Percentiles rank a stretch among this genome's conserved stretches.
These are phyloP conservation scores for Amia ocellicauda DNA, from an alignment of 2,113 vertebrate genomes.

Conservation along the genomic window DNA sequence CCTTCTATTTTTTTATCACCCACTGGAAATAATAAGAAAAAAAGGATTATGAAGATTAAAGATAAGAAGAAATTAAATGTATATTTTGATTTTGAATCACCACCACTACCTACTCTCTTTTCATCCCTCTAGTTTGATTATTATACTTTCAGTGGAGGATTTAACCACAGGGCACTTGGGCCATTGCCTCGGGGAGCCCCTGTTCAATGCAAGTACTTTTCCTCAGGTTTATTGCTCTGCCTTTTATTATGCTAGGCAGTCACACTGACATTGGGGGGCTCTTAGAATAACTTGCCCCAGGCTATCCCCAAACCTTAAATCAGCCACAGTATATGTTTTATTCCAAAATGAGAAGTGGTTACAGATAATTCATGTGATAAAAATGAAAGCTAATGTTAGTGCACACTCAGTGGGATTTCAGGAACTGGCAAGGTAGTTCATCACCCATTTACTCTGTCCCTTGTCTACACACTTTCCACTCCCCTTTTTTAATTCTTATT, in stretches of 20 bases:
- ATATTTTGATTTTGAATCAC: slow-evolving; percentile 17
- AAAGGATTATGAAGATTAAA: slow-evolving; percentile 3
- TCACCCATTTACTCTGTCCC: not conserved
- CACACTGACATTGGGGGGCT: slow-evolving; percentile 72
- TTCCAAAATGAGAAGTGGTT: slow-evolving; percentile 55
- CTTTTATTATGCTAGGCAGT: slow-evolving; percentile 77
- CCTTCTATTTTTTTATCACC: slow-evolving; percentile 56
- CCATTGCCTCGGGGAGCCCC: slow-evolving; percentile 73
- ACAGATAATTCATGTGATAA: slow-evolving; percentile 46
- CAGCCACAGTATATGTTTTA: slow-evolving; percentile 61
- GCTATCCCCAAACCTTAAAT: slow-evolving; percentile 74
- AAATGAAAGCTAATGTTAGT: slow-evolving; percentile 25
- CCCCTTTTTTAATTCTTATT: not conserved
- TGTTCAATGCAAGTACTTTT: slow-evolving; percentile 63
- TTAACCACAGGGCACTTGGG: slow-evolving; percentile 78
- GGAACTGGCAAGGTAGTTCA: not conserved
- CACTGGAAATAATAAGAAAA: slow-evolving; percentile 40
- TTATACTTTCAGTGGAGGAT: slow-evolving; percentile 78
- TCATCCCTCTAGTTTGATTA: slow-evolving; percentile 66
- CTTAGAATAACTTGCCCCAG: slow-evolving; percentile 75
- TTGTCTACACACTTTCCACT: too few relatives aligned
- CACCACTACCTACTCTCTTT: not conserved
- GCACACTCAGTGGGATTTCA: not conserved
- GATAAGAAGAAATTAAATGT: slow-evolving; percentile 23
- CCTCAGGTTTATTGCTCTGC: slow-evolving; percentile 69